Evolutionary conservation across 2,113 vertebrate genomes (phyloP), one percentile per base, ranked within the genome.

Genomic region (Pomatostomus ruficeps): DNA sequence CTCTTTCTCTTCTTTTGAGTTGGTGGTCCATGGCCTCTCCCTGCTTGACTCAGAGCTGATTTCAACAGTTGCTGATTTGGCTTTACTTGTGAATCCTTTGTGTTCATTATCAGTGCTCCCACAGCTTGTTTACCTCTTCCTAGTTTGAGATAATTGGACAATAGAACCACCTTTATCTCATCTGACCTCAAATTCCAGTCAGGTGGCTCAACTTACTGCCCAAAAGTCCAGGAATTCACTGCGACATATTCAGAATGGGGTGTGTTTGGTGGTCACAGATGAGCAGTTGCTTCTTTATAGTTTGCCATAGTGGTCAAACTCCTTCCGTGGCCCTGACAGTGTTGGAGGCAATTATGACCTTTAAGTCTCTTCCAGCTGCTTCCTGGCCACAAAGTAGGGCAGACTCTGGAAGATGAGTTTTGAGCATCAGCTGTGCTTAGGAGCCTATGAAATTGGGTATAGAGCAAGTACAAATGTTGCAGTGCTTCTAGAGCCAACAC

Each of bases 1-100:
- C 5, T 52, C 26, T 36, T 52, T 24, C 45, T 68, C 72, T 33
- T 76, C 21, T 49, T 58, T 26, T 36, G 62, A 38, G 12, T 38
- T 0, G 0, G 14, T 86, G 38, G 36, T 52, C 38, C 0, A 1
- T 52, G 38, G 22, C 23, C 18, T 52, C 54, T 86, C 38, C 22
- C 54, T 59, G 54, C 26, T 76, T 36, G 18, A 59, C 33, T 33
- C 17, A 67, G 36, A 51, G 54, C 45, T 20, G 23, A 68, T 38
- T 77, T 59, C 26, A 59, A 11, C 45, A 28, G 22, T 33, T 51
- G 11, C 62, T 38, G 33, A 76, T 11, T 33, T 76, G n/a, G 22
- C 45, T 59, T 85, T 67, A 54, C 35, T 28, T 33, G 62, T 23
- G 38, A 54, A 43, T 43, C 43, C 31, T 58, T 58, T 33, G 28